Percentiles rank a stretch among this genome's conserved stretches.
Conservation (phyloP, 2,888 invertebrate genomes). For the Agrochola circellaris region DNA sequence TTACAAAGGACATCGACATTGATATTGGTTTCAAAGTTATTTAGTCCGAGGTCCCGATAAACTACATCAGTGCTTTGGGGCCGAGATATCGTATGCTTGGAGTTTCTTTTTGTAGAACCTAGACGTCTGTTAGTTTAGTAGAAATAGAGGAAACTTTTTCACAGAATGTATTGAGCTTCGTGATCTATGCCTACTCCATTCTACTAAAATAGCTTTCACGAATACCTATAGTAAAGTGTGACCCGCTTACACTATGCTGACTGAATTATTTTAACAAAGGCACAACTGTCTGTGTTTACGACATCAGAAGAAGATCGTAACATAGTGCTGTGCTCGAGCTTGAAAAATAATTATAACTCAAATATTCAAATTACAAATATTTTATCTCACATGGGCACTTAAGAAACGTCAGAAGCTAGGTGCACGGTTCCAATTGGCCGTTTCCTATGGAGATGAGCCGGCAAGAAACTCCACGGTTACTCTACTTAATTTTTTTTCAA, state of each 20-base stretch:
- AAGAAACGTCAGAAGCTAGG: too few relatives aligned
- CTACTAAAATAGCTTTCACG: too few relatives aligned
- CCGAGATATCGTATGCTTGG: constrained; percentile 33
- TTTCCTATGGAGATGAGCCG: too few relatives aligned
- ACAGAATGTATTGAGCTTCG: constrained; percentile 33
- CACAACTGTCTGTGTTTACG: background rate
- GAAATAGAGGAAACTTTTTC: constrained; percentile 2
- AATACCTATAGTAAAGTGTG: background rate
- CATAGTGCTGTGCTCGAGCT: background rate
- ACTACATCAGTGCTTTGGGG: constrained; percentile 32
- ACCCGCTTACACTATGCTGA: background rate
- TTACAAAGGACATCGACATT: background rate
- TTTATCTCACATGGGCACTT: too few relatives aligned
- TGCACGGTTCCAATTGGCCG: too few relatives aligned
- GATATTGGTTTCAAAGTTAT: constrained; percentile 24
- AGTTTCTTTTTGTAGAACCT: background rate
- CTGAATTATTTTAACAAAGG: background rate
- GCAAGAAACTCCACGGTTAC: too few relatives aligned
- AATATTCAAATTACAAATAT: too few relatives aligned
- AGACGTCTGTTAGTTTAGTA: constrained; percentile 20
- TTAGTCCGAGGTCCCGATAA: constrained; percentile 1
- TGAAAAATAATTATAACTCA: background rate
- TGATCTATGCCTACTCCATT: background rate
- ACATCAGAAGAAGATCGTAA: background rate
- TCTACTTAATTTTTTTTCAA: too few relatives aligned